Percentiles rank a stretch among this genome's conserved stretches.
These are phyloP conservation scores for Drosophila merina DNA, from an alignment of 2,888 invertebrate genomes.

Conservation along the genomic window DNA sequence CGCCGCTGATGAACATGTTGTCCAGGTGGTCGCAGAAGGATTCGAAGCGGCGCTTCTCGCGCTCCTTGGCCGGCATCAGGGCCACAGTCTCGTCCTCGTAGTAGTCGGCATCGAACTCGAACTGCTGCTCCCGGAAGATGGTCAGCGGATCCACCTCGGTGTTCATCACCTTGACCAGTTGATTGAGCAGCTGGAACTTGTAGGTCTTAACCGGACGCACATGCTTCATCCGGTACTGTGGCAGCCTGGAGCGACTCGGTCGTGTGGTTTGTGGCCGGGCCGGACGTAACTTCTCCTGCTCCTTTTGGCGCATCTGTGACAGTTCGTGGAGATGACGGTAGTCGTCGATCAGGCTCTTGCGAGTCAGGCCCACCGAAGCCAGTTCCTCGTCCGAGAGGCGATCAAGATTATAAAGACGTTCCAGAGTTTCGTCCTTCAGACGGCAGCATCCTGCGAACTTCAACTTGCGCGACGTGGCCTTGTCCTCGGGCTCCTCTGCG, in stretches of 20 bases:
- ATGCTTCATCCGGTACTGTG: neutral
- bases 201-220: neutral
- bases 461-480: constrained; percentile 17
- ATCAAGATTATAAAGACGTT: constrained; percentile 45
- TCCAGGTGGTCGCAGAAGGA: constrained; percentile 51
- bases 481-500: constrained; percentile 4
- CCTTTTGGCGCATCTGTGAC: constrained; percentile 17
- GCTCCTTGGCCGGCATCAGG: constrained; percentile 26
- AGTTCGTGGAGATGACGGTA: constrained; percentile 59
- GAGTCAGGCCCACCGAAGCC: constrained; percentile 37
- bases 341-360: constrained; percentile 57
- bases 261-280: neutral
- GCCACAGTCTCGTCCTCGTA: constrained; percentile 7
- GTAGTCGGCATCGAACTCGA: constrained; percentile 41
- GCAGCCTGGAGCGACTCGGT: neutral
- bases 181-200: constrained; percentile 28
- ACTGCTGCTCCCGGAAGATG: constrained; percentile 36
- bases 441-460: constrained; percentile 54
- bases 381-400: constrained; percentile 51
- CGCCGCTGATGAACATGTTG: constrained; percentile 34
- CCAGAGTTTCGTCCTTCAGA: constrained; percentile 33
- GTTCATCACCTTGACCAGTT: constrained; percentile 23
- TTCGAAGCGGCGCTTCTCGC: constrained; percentile 35
- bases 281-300: neutral
- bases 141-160: constrained; percentile 26